Evolutionary conservation across 2,888 invertebrate species (phyloP), one percentile per base, ranked within the genome.

Genomic region (Trimorus sp.): DNA sequence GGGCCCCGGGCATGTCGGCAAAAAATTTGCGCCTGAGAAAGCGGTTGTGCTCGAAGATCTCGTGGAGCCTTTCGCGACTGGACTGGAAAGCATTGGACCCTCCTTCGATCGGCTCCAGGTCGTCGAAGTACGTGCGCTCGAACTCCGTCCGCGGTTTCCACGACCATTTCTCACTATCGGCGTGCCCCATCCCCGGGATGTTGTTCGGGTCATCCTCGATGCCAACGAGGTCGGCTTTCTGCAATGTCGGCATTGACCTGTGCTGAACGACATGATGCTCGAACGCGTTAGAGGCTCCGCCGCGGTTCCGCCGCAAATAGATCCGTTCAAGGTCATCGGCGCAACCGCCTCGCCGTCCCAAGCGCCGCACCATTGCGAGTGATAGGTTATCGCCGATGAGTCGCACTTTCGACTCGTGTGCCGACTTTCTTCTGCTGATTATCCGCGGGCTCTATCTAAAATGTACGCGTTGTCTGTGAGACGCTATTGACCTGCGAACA

Each of bases 21-120:
- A 91, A 91, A 74, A 91, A 91, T 65, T 89, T 88, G 9, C 89
- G 85, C 11, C 91, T 83, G 8, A 91, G 82, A 51, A 89, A 87
- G 3, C 90, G 86, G 74, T 91, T 91, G 78, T 89, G 89, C 68
- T 90, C 89, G 83, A 91, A 91, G 63, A 91, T 91, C 75, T 91
- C 91, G 79, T 90, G 91, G 3, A 91, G 83, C 36, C 89, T 87
- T 40, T 91, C 91, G 8, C 90, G 83, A 63, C 91, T 91, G 3
- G 87, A 89, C 0, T 87, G 85, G 36, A 87, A 88, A n/a, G 77
- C 66, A 48, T 83, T 68, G 0, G 79, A 78, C 37, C 83, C 16
- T 45, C 80, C 62, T 36, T 77, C 81, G 63, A 58, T 68, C 8
- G 6, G 5, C 0, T 84, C 84, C 38, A 79, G 9, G 37, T 86